Percentiles rank a stretch among this genome's conserved stretches.
Evolutionary conservation across 2,797 vertebrate species (phyloP).

Genomic region (Myripristis murdjan): DNA sequence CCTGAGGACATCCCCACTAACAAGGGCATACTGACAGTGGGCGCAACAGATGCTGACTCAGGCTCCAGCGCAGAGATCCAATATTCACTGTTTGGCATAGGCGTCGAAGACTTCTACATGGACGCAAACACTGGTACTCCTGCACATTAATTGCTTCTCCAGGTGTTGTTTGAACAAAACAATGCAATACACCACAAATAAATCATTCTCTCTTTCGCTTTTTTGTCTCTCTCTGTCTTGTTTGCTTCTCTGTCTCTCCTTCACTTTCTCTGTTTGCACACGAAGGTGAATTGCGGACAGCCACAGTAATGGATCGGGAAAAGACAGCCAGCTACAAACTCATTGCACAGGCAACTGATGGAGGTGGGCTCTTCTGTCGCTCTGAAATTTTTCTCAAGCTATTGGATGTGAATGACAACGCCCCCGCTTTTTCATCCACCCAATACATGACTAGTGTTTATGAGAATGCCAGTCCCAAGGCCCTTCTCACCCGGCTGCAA

Average conservation of each 20-base stretch:
- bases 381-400: constrained; percentile 90
- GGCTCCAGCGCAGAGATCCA: constrained; percentile 95
- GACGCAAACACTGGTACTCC: constrained; percentile 92
- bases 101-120: constrained; percentile 96
- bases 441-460: constrained; percentile 92
- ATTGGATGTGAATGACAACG: constrained; percentile 96
- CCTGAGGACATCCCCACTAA: constrained; percentile 91
- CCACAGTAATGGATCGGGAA: constrained; percentile 91
- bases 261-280: constrained; percentile 28
- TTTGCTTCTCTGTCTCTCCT: constrained; percentile 14
- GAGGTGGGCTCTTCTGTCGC: constrained; percentile 94
- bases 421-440: constrained; percentile 91
- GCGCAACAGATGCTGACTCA: constrained; percentile 93
- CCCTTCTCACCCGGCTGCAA: constrained; percentile 92
- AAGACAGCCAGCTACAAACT: constrained; percentile 89
- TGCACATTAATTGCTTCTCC: background rate
- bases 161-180: background rate
- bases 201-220: background rate
- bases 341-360: constrained; percentile 92
- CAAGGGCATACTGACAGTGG: constrained; percentile 91
- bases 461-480: constrained; percentile 93
- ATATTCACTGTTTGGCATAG: constrained; percentile 92
- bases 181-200: background rate
- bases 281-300: constrained; percentile 93
- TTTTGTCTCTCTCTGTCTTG: background rate